Evolutionary conservation across 2,797 vertebrate genomes (phyloP).

Genomic region (Peromyscus aztecus): DNA sequence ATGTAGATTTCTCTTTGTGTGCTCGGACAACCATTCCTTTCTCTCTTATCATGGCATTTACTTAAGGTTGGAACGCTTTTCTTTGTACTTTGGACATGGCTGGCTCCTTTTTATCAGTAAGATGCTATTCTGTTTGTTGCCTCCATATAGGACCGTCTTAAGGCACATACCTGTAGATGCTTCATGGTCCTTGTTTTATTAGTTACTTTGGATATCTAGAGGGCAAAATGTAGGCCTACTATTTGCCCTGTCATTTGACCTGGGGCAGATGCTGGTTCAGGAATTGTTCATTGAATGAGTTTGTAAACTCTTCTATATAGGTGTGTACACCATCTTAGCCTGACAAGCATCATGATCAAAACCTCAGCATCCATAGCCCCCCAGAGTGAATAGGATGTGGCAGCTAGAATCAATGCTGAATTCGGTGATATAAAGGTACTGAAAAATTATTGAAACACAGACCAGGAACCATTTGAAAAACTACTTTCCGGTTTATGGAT

Average conservation of each 20-base stretch:
- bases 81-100: neutral
- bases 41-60: neutral
- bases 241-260: neutral
- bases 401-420: neutral
- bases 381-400: neutral
- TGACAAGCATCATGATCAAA: neutral
- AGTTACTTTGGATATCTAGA: neutral
- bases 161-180: neutral
- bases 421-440: neutral
- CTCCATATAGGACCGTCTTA: neutral
- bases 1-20: neutral
- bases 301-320: neutral
- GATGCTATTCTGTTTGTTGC: neutral
- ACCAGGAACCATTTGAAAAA: conserved; percentile 19
- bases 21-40: neutral
- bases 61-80: neutral
- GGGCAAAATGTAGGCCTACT: neutral
- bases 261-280: neutral
- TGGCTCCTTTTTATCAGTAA: neutral
- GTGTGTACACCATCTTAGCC: neutral
- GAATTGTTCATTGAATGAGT: neutral
- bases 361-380: neutral
- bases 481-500: conserved; percentile 19
- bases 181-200: neutral
- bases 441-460: neutral